Evolutionary conservation across 2,113 vertebrate genomes (phyloP).

Genomic region (Oreochromis aureus): DNA sequence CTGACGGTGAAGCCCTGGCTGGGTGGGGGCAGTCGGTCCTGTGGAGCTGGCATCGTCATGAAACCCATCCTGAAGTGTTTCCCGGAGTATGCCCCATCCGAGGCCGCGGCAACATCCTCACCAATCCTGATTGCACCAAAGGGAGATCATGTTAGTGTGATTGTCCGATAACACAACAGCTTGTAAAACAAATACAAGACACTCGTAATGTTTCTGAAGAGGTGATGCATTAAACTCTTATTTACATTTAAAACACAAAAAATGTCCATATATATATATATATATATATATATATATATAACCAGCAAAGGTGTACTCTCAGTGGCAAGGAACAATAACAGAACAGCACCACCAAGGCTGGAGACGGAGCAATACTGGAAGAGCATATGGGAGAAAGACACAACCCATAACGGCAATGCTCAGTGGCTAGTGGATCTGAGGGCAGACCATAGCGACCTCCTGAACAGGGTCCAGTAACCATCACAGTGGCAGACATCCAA

Average conservation of each 20-base stretch:
- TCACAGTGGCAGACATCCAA: too few relatives aligned
- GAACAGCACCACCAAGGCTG: too few relatives aligned
- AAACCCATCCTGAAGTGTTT: constrained; percentile 97
- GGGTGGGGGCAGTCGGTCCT: constrained; percentile 86
- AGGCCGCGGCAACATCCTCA: constrained; percentile 82
- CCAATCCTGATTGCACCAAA: constrained; percentile 78
- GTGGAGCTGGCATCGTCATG: constrained; percentile 95
- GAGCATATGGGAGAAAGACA: too few relatives aligned
- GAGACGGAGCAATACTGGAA: too few relatives aligned
- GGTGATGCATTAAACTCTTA: neutral
- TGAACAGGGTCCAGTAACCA: too few relatives aligned
- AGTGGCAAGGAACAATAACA: too few relatives aligned
- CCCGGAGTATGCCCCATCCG: constrained; percentile 81
- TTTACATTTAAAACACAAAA: neutral
- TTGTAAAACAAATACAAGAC: neutral
- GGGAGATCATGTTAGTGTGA: neutral
- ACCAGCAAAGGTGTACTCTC: too few relatives aligned
- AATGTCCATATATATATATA: neutral
- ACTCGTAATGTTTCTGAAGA: neutral
- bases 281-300: neutral
- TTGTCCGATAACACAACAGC: neutral
- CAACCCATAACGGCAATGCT: too few relatives aligned
- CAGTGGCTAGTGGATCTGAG: too few relatives aligned
- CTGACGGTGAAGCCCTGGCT: constrained; percentile 88
- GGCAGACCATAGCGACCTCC: too few relatives aligned